Evolutionary conservation across 2,797 vertebrate genomes (phyloP), one percentile per base, ranked within the genome.

Genomic region (Ispidina lecontei): DNA sequence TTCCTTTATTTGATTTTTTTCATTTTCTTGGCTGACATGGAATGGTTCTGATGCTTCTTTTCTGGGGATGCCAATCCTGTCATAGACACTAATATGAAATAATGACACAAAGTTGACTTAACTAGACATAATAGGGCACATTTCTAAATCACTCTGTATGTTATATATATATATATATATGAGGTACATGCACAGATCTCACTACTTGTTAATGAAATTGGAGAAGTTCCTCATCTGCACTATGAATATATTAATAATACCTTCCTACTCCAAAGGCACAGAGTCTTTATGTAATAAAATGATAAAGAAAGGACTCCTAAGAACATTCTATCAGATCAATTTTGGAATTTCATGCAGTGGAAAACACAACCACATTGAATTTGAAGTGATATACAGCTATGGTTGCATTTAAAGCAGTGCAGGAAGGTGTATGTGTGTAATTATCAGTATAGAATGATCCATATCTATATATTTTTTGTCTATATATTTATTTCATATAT

Each of bases 51-150:
- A 87, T 87, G 59, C 62, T 76, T 92, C 74, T 86, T 95, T 93
- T 63, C 84, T 64, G 62, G 19, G 59, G 89, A 88, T 94, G 91
- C 77, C 91, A 95, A 51, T 95, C 41, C 91, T 95, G 84, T 93
- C 90, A 82, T 76, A 81, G 78, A 93, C 55, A 69, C 83, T 96
- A 95, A 95, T 88, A 67, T 67, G 91, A 95, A 96, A 74, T 93
- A 95, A 97, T 84, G 94, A 94, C 86, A 91, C 63, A 79, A 84
- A 68, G 88, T 78, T 96, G 95, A 96, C 69, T 95, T 96, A 96
- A 97, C 87, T 47, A 73, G 92, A 92, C 43, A 78, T 96, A 97
- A 95, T 92, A 95, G 89, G 87, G 62, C 23, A 26, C 63, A 73
- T 94, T 84, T 94, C 77, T 93, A 69, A 95, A 93, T 69, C 63